Evolutionary conservation across 2,888 invertebrate species (phyloP).

Genomic region (Sarcophaga carnaria): DNA sequence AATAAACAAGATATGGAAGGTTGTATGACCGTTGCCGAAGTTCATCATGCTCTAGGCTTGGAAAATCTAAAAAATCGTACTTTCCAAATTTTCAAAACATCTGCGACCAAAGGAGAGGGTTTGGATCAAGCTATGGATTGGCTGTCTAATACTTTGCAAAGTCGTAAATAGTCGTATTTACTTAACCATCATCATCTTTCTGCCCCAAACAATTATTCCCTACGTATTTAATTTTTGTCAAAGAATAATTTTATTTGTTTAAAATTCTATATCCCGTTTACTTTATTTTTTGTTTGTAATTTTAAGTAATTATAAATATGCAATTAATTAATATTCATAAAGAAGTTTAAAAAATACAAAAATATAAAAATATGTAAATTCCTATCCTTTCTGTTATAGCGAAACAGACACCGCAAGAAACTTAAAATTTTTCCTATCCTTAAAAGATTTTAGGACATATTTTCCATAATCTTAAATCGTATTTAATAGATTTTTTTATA

Average conservation of each 20-base stretch:
- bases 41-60: slow-evolving; percentile 97
- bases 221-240: slow-evolving; percentile 69
- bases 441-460: slow-evolving; percentile 46
- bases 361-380: background rate
- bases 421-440: slow-evolving; percentile 8
- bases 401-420: slow-evolving; percentile 22
- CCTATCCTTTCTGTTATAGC: slow-evolving; percentile 51
- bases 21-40: slow-evolving; percentile 97
- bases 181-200: slow-evolving; percentile 66
- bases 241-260: slow-evolving; percentile 51
- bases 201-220: slow-evolving; percentile 27
- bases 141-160: slow-evolving; percentile 95
- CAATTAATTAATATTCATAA: slow-evolving; percentile 59
- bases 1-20: slow-evolving; percentile 99
- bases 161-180: slow-evolving; percentile 87
- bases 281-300: slow-evolving; percentile 59
- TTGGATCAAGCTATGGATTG: slow-evolving; percentile 99
- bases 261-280: slow-evolving; percentile 30
- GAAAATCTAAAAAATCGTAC: slow-evolving; percentile 97
- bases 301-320: slow-evolving; percentile 69
- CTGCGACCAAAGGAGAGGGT: slow-evolving; percentile 98
- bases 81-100: slow-evolving; percentile 98
- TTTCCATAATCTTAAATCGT: slow-evolving; percentile 42
- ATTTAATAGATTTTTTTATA: slow-evolving; percentile 61
- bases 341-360: slow-evolving; percentile 55